A percentile compares a stretch with the other conserved stretches of the same genome.
These are phyloP conservation scores for Drosophila eohydei DNA, from an alignment of 2,888 invertebrate species.

Conservation along the genomic window DNA sequence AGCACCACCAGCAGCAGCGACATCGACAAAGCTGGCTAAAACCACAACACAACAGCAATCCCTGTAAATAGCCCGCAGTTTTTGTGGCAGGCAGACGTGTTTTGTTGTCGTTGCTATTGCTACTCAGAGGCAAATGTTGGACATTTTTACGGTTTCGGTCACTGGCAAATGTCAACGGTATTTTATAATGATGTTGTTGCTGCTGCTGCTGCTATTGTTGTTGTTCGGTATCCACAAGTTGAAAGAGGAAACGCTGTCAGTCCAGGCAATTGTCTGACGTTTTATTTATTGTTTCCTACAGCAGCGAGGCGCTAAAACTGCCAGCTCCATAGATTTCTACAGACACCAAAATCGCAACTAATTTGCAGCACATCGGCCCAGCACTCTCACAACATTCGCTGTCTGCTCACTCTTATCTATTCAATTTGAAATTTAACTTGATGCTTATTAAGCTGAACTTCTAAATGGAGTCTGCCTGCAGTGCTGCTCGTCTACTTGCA, in stretches of 20 bases:
- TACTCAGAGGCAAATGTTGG: slow-evolving; percentile 64
- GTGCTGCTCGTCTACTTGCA: slow-evolving; percentile 33
- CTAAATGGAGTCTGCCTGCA: slow-evolving; percentile 52
- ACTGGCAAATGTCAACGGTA: slow-evolving; percentile 73
- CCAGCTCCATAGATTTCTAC: slow-evolving; percentile 20
- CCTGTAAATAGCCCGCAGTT: slow-evolving; percentile 60
- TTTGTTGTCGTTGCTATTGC: slow-evolving; percentile 35
- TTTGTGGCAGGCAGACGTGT: slow-evolving; percentile 35
- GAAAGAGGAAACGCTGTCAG: slow-evolving; percentile 44
- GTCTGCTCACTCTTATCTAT: not conserved
- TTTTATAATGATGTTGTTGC: slow-evolving; percentile 50
- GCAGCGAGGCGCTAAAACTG: slow-evolving; percentile 43
- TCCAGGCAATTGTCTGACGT: slow-evolving; percentile 38
- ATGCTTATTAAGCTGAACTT: slow-evolving; percentile 51
- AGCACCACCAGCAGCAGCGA: slow-evolving; percentile 18
- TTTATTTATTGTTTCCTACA: slow-evolving; percentile 62
- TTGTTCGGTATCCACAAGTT: slow-evolving; percentile 25
- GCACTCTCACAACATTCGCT: slow-evolving; percentile 16
- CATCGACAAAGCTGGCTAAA: slow-evolving; percentile 32
- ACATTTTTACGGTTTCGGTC: slow-evolving; percentile 75
- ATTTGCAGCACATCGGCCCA: slow-evolving; percentile 40
- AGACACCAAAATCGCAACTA: slow-evolving; percentile 41
- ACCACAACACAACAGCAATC: slow-evolving; percentile 68
- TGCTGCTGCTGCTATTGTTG: slow-evolving; percentile 18
- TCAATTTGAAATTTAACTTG: slow-evolving; percentile 9